Conservation (phyloP, 2,888 invertebrate species). For the Pollenia amentaria region DNA sequence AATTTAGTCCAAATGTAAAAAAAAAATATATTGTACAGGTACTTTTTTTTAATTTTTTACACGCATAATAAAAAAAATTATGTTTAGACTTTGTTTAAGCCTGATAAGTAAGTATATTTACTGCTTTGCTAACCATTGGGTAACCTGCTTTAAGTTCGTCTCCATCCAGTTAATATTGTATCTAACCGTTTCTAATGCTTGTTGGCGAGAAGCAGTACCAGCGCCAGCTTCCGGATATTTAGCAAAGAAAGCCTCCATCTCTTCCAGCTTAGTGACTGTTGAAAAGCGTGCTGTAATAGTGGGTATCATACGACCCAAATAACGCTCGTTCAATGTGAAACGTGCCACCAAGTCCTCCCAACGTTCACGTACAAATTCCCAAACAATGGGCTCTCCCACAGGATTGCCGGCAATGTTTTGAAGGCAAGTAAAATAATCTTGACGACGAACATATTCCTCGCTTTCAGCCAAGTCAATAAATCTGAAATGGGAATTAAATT, state of each 20-base stretch:
- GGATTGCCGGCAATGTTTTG: constrained; percentile 89
- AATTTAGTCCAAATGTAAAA: too few species aligned
- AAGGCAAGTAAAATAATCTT: constrained; percentile 93
- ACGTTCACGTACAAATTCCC: constrained; percentile 92
- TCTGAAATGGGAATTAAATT: constrained; percentile 84
- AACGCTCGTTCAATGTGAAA: constrained; percentile 93
- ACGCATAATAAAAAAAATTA: too few species aligned
- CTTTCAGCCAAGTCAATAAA: constrained; percentile 90
- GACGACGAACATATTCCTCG: constrained; percentile 90
- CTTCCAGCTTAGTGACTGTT: constrained; percentile 88
- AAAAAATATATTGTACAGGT: too few species aligned
- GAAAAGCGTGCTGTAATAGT: constrained; percentile 89
- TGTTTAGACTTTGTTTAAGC: too few species aligned
- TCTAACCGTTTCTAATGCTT: constrained; percentile 91
- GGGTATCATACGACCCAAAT: constrained; percentile 91
- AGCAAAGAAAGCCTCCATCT: constrained; percentile 91
- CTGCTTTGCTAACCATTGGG: constrained; percentile 86
- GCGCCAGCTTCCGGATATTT: constrained; percentile 95
- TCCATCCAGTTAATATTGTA: constrained; percentile 93
- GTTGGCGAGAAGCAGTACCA: constrained; percentile 89
- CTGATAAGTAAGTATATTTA: too few species aligned
- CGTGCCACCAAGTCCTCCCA: constrained; percentile 91
- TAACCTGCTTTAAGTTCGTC: constrained; percentile 87
- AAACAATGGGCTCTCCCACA: constrained; percentile 90
- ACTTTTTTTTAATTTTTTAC: too few species aligned